Evolutionary conservation across 2,113 vertebrate species (phyloP).

Genomic region (Prionailurus viverrinus): DNA sequence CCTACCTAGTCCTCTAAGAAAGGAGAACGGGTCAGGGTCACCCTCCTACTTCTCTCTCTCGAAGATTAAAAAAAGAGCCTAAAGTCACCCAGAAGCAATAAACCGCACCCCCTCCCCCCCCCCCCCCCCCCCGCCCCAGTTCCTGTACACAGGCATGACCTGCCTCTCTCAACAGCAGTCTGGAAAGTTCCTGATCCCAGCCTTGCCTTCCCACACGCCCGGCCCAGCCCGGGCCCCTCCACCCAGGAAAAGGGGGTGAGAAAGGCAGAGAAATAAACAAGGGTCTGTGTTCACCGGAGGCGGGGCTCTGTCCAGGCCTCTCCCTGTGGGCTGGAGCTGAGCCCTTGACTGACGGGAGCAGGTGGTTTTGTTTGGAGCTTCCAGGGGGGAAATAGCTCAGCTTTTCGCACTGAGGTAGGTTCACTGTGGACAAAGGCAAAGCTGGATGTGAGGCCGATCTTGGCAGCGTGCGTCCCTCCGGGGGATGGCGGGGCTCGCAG

Average conservation of each 20-base stretch:
- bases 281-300: conserved; percentile 83
- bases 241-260: not conserved
- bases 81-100: not conserved
- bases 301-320: conserved; percentile 55
- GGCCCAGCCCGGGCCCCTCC: not conserved
- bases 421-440: conserved; percentile 70
- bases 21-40: not conserved
- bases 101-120: not conserved
- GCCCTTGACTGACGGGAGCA: conserved; percentile 84
- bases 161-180: not conserved
- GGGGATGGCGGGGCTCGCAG: not conserved
- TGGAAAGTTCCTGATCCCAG: not conserved
- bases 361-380: conserved; percentile 80
- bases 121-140: rapidly evolving
- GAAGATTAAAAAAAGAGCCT: not conserved
- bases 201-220: not conserved
- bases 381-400: conserved; percentile 48
- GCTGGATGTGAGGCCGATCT: conserved; percentile 22
- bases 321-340: conserved; percentile 18
- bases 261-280: conserved; percentile 62
- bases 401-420: conserved; percentile 77
- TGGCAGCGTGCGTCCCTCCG: not conserved
- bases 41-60: not conserved
- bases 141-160: not conserved
- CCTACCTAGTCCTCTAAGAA: not conserved